Evolutionary conservation across 2,113 vertebrate species (phyloP), one percentile per base, ranked within the genome.

Genomic region (Lepus timidus): DNA sequence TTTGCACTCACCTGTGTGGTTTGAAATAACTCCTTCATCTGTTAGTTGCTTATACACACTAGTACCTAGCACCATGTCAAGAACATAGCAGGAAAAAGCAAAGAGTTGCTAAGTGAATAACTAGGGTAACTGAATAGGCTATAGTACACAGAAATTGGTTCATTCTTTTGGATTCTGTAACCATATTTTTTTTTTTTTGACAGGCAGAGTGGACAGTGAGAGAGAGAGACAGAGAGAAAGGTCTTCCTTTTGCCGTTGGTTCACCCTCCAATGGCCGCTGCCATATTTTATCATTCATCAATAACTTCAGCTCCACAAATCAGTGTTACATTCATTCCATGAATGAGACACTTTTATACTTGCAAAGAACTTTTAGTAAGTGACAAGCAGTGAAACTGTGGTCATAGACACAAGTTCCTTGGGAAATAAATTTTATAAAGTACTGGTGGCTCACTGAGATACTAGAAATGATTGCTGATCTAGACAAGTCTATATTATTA

Each of bases 111-210:
- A 52, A 87, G 51, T 70, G 29, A 61, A 65, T 9, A 4, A 68
- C 0, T 82, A 12, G 9, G 78, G 36, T 39, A 67, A 39, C 6
- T 68, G 86, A 65, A 36, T 19, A 81, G 52, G 49, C 11, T 22
- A 23, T 0, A 20, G 49, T 44, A n/a, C 19, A 49, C 2, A 93
- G 17, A 61, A 1, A 12, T 23, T 49, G 44, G 25, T 25, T 91
- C 91, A 65, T 85, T 44, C 52, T 65, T 85, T 75, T 87, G 33
- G 92, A 65, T 76, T 88, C 33, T 93, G 52, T 1, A 82, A 12
- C 20, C 80, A 39, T 75, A 65, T 71, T 67, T 82, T 36, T n/a
- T n/a, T n/a, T n/a, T n/a, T n/a, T n/a, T n/a, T n/a, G n/a, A n/a
- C n/a, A n/a, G n/a, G n/a, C n/a, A n/a, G n/a, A n/a, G n/a, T n/a